phyloP scores from a whole-genome alignment of 1,140 invertebrate genomes.

The Thaumetopoea pityocampa region DNA sequence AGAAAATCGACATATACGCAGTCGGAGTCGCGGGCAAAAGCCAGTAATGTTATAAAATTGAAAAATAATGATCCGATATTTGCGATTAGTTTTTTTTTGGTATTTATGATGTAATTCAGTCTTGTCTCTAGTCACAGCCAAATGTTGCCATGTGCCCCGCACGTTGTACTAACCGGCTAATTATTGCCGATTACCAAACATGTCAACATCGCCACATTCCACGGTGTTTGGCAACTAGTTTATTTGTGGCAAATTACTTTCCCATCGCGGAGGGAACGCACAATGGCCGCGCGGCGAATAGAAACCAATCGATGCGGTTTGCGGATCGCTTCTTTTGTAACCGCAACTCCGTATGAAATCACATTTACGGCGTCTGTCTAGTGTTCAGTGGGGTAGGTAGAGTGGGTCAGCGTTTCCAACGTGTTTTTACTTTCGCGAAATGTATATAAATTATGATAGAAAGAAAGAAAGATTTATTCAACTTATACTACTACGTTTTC shows the following conservation, averaged over 20 bases:
- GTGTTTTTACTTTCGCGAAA: slow-evolving; percentile 2
- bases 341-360: slow-evolving; percentile 38
- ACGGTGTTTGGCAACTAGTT: slow-evolving; percentile 15
- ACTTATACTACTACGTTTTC: too few species aligned
- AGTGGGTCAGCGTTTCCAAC: slow-evolving; percentile 4
- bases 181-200: slow-evolving; percentile 8
- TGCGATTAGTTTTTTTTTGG: too few species aligned
- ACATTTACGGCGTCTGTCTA: slow-evolving; percentile 20
- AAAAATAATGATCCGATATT: too few species aligned
- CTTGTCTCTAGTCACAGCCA: too few species aligned
- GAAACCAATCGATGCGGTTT: slow-evolving; percentile 40
- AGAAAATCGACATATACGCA: too few species aligned
- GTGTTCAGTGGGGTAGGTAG: slow-evolving; percentile 11
- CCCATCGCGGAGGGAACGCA: slow-evolving; percentile 25
- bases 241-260: slow-evolving; percentile 32
- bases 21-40: too few species aligned
- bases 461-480: too few species aligned
- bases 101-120: too few species aligned
- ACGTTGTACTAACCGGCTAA: slow-evolving; percentile 9
- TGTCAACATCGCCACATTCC: slow-evolving; percentile 12
- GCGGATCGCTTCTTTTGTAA: slow-evolving; percentile 42
- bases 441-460: too few species aligned
- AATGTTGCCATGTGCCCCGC: too few species aligned
- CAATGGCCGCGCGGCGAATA: slow-evolving; percentile 29
- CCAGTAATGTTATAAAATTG: too few species aligned